These are phyloP conservation scores for Osedax frankpressi DNA, from an alignment of 2,888 invertebrate species.

Conservation along the genomic window DNA sequence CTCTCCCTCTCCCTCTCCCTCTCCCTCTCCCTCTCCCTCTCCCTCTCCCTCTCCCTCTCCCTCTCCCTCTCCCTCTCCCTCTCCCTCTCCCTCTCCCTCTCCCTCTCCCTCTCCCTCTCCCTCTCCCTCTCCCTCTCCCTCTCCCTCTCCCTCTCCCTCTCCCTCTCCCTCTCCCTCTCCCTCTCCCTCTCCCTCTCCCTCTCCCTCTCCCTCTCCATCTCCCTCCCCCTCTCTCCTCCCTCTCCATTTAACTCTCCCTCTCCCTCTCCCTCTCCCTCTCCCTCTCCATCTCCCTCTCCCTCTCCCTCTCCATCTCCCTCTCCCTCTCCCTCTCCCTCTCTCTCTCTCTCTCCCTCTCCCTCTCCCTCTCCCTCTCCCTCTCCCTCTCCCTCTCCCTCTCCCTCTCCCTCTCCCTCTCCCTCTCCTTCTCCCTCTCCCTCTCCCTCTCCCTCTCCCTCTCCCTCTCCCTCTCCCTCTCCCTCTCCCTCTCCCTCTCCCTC, in stretches of 20 bases:
- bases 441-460: constrained; percentile 3
- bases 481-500: constrained; percentile 1
- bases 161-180: background rate
- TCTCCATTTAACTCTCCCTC: too few species aligned
- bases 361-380: too few species aligned
- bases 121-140: background rate
- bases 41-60: background rate
- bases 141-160: background rate
- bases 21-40: background rate
- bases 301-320: too few species aligned
- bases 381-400: constrained; percentile 1
- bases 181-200: background rate
- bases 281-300: too few species aligned
- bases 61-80: background rate
- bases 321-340: background rate
- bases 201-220: too few species aligned
- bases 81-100: background rate
- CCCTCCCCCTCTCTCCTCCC: too few species aligned
- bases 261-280: too few species aligned
- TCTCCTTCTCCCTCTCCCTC: constrained; percentile 1
- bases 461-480: constrained; percentile 1
- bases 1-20: background rate
- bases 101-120: too few species aligned
- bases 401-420: constrained; percentile 1
- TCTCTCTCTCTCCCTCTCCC: background rate